Conservation (phyloP, 2,888 invertebrate genomes). For the Drosophila austrosaltans region DNA sequence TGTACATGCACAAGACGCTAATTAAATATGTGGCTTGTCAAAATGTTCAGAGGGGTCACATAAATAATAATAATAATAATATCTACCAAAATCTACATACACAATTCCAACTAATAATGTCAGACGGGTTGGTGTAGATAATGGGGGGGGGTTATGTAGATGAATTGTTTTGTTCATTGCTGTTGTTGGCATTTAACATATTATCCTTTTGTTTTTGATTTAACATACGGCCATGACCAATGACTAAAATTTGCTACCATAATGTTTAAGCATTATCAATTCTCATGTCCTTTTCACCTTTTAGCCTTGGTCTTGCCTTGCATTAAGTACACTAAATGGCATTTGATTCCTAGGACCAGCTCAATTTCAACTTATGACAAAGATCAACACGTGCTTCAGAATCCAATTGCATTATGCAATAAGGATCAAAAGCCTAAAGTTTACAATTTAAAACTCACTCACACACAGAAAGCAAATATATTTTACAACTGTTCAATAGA, state of each 20-base stretch:
- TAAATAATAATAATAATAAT: constrained; percentile 9
- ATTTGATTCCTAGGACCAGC: not conserved
- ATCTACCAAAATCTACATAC: not conserved
- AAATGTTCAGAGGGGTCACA: not conserved
- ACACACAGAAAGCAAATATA: no score
- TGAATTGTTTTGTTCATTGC: constrained; percentile 1
- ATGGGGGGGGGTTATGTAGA: not conserved
- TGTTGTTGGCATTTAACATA: constrained; percentile 9
- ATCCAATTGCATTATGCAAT: no score
- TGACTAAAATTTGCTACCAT: not conserved
- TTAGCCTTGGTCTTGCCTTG: no score
- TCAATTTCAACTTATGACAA: no score
- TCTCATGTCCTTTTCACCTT: not conserved
- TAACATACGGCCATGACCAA: not conserved
- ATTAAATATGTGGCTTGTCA: constrained; percentile 11
- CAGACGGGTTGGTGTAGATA: not conserved
- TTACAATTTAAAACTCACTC: no score
- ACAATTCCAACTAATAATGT: not conserved
- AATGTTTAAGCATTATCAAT: constrained; percentile 2
- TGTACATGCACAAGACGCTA: constrained; percentile 6
- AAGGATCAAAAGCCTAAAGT: no score
- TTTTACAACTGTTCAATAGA: no score
- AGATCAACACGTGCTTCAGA: no score
- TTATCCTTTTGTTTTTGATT: not conserved
- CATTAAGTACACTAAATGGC: not conserved